Base-by-base conservation (phyloP, 2,888 invertebrate genomes). In the Herminia tarsipennalis region DNA sequence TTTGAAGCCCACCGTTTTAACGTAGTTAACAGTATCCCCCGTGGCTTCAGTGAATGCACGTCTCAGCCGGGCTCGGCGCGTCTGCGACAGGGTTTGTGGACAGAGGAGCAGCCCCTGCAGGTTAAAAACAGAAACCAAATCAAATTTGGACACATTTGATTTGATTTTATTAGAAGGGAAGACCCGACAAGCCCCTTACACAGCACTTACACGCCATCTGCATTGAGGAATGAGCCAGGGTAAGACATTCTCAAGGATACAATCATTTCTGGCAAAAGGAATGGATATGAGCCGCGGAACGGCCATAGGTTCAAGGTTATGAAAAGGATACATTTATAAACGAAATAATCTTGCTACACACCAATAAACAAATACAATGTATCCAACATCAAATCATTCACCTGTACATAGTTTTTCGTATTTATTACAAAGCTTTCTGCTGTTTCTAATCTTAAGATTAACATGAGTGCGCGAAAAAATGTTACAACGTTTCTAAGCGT, bases 1-100 rank as follows among this genome's bases (percentile, higher is more conserved):
- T 67, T 77, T 74, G 74, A 77, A 78, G 84, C 93, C 92, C 95
- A 96, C 96, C 96, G 96, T 96, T 95, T 95, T 95, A 92, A 95
- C 96, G 95, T 95, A 95, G 94, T 94, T 95, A 92, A 96, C 94
- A 79, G 96, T 96, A 93, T 96, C 96, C 86, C 95, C 95, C 86
- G 96, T 96, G 77, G 96, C 96, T 92, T 96, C 96, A 85, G 97
- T 97, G 93, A 96, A 96, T 82, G 97, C 97, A 84, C 97, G 94
- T 89, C 96, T 94, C 90, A 97, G 94, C 81, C 95, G 94, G 84
- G 95, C 94, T 78, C 96, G 94, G 82, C 97, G 95, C 82, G 95
- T 95, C 93, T 96, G 96, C 92, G 96, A 95, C 94, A 97, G 94
- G 87, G 96, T 96, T 92, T 96, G 95, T 81, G 97, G 96, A 92